Evolutionary conservation across 2,888 invertebrate species (phyloP).

Genomic region (Lithosia quadra): DNA sequence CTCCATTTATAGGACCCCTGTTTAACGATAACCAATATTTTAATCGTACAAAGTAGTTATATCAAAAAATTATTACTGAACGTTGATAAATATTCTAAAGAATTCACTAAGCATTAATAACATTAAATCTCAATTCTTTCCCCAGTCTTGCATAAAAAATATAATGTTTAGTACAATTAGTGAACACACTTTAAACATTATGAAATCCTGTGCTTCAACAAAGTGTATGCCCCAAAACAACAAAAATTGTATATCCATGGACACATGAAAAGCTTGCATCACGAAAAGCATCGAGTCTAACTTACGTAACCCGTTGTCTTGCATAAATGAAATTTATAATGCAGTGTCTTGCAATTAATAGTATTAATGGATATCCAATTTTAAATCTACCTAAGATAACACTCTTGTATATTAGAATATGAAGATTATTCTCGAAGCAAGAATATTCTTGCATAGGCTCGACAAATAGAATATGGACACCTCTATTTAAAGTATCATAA

Average conservation of each 20-base stretch:
- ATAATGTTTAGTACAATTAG: slow-evolving; percentile 36
- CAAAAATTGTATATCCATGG: slow-evolving; percentile 5
- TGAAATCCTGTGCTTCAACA: slow-evolving; percentile 4
- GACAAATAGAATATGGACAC: too few species aligned
- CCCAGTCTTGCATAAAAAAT: slow-evolving; percentile 30
- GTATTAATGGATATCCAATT: background rate
- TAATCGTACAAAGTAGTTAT: too few species aligned
- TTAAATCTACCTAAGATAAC: background rate
- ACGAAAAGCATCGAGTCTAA: background rate
- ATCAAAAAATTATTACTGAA: too few species aligned
- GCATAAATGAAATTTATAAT: background rate
- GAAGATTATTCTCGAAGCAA: background rate
- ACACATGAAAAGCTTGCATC: background rate
- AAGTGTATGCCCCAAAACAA: background rate
- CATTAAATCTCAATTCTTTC: slow-evolving; percentile 18
- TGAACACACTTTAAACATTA: slow-evolving; percentile 28
- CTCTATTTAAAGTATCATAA: too few species aligned
- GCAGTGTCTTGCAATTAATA: slow-evolving; percentile 1
- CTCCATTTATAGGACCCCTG: too few species aligned
- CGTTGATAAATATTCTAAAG: too few species aligned
- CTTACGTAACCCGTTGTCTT: background rate
- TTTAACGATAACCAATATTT: too few species aligned
- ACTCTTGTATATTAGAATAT: background rate
- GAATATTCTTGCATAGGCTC: too few species aligned
- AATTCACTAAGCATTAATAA: too few species aligned